Evolutionary conservation across 2,888 invertebrate genomes (phyloP).

Genomic region (Eristalis tenax): DNA sequence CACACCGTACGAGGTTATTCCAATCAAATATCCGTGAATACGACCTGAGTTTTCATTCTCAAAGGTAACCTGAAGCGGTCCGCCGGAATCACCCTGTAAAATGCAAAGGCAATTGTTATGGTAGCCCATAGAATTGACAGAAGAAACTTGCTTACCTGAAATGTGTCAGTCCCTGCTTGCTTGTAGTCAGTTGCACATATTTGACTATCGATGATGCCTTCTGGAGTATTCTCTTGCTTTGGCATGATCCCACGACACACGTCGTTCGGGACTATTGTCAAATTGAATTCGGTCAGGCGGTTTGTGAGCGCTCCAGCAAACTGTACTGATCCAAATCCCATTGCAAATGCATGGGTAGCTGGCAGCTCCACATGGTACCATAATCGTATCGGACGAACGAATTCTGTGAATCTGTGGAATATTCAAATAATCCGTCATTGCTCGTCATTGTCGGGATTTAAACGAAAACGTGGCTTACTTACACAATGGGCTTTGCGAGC

Average conservation of each 20-base stretch:
- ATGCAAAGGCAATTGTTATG: background rate
- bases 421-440: background rate
- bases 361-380: conserved; percentile 80
- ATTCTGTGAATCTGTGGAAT: conserved; percentile 75
- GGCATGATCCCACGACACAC: conserved; percentile 77
- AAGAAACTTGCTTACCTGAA: conserved; percentile 74
- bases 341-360: conserved; percentile 82
- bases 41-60: conserved; percentile 73
- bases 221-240: conserved; percentile 73
- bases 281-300: conserved; percentile 77
- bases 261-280: conserved; percentile 77
- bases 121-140: background rate
- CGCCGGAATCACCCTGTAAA: conserved; percentile 79
- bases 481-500: conserved; percentile 75
- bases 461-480: conserved; percentile 59
- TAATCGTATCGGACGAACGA: conserved; percentile 84
- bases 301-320: conserved; percentile 79
- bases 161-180: conserved; percentile 77
- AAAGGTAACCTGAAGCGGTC: conserved; percentile 78
- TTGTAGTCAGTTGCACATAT: conserved; percentile 78
- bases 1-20: conserved; percentile 80
- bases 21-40: conserved; percentile 77
- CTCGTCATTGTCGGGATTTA: no score
- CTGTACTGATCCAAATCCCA: conserved; percentile 84
- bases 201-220: conserved; percentile 77